Evolutionary conservation across 2,888 invertebrate genomes (phyloP).

Genomic region (Morpho helenor): DNA sequence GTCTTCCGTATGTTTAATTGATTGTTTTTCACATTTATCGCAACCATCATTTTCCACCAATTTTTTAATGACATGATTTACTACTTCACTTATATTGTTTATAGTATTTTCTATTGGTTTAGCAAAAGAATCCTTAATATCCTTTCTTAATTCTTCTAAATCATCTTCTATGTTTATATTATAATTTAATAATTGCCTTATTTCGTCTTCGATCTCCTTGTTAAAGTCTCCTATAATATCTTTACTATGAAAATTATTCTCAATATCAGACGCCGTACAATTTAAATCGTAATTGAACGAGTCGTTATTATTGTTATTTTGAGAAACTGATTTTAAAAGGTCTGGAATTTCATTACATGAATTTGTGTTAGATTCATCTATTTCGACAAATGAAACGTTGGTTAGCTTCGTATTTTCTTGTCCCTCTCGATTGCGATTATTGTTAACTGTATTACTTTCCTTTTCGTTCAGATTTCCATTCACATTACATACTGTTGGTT

Average conservation of each 20-base stretch:
- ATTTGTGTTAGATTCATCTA: slow-evolving; percentile 28
- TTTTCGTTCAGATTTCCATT: slow-evolving; percentile 17
- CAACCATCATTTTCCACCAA: slow-evolving; percentile 54
- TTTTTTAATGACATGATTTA: slow-evolving; percentile 72
- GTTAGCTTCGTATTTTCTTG: slow-evolving; percentile 66
- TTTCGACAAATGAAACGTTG: slow-evolving; percentile 34
- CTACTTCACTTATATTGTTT: slow-evolving; percentile 74
- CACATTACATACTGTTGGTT: slow-evolving; percentile 40
- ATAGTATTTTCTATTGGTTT: slow-evolving; percentile 74
- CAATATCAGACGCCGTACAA: slow-evolving; percentile 63
- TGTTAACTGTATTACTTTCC: slow-evolving; percentile 38
- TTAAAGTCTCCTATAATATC: slow-evolving; percentile 80
- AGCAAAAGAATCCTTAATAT: slow-evolving; percentile 70
- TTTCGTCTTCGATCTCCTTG: slow-evolving; percentile 80
- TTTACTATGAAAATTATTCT: slow-evolving; percentile 67
- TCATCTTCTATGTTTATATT: slow-evolving; percentile 71
- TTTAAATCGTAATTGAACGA: slow-evolving; percentile 44
- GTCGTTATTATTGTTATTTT: slow-evolving; percentile 58
- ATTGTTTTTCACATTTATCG: slow-evolving; percentile 37
- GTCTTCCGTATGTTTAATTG: slow-evolving; percentile 27
- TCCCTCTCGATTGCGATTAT: slow-evolving; percentile 32
- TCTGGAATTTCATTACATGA: slow-evolving; percentile 61
- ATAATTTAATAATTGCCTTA: slow-evolving; percentile 69
- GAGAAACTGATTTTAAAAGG: slow-evolving; percentile 62
- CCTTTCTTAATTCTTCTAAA: slow-evolving; percentile 67